These are phyloP conservation scores for Gopherus evgoodei DNA, from an alignment of 2,113 vertebrate genomes.

Conservation along the genomic window DNA sequence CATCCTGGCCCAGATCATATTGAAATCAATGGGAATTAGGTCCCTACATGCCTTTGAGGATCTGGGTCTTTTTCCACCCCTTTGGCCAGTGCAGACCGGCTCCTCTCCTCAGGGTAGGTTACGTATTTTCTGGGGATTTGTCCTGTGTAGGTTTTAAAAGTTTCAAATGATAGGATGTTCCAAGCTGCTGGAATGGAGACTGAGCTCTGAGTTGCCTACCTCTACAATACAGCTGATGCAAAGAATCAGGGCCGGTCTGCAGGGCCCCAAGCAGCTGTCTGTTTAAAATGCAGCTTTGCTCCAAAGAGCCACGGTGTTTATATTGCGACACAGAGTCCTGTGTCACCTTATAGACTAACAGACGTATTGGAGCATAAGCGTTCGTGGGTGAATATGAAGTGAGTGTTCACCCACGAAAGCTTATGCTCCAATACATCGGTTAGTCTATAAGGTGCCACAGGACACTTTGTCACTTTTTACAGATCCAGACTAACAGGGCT, in stretches of 20 bases:
- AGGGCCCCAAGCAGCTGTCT: neutral
- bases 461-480: no score
- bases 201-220: neutral
- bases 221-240: neutral
- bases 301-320: neutral
- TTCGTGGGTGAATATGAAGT: no score
- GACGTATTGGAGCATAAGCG: no score
- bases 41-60: neutral
- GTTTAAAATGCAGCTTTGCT: neutral
- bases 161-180: neutral
- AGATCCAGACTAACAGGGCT: no score
- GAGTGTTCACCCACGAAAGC: no score
- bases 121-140: neutral
- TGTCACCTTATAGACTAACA: no score
- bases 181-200: no score
- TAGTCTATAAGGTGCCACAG: no score
- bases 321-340: no score
- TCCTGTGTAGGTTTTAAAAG: neutral
- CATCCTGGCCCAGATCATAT: neutral
- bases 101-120: neutral
- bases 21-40: neutral
- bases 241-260: neutral
- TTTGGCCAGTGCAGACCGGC: neutral
- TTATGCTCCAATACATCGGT: no score
- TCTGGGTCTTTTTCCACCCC: neutral